Evolutionary conservation across 2,113 vertebrate species (phyloP).

Genomic region (Clupea harengus): DNA sequence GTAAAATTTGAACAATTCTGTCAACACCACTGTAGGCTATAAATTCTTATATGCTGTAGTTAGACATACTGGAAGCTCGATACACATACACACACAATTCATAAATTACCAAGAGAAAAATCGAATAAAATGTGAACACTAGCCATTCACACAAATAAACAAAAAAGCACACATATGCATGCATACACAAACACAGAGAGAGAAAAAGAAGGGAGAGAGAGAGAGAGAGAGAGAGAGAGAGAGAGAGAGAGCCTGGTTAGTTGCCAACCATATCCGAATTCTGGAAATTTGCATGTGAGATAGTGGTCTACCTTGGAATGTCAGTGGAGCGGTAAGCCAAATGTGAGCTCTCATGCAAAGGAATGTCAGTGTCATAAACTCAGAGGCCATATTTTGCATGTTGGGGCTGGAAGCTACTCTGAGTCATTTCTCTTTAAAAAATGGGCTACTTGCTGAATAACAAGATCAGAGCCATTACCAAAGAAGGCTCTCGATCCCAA

Average conservation of each 20-base stretch:
- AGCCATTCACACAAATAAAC: background rate
- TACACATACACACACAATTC: background rate
- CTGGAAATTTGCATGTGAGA: background rate
- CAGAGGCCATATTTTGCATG: background rate
- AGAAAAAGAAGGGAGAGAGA: background rate
- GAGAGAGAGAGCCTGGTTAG: background rate
- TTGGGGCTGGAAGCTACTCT: background rate
- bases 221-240: background rate
- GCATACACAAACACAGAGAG: background rate
- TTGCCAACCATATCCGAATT: background rate
- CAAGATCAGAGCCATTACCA: background rate
- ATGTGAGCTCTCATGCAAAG: background rate
- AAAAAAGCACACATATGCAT: background rate
- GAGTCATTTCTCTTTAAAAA: background rate
- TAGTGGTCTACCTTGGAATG: background rate
- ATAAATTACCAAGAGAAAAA: background rate
- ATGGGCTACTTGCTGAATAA: background rate
- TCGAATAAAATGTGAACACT: background rate
- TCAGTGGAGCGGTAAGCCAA: background rate
- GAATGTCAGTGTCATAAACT: constrained; percentile 5
- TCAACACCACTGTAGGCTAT: background rate
- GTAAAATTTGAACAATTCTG: background rate
- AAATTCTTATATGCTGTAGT: background rate
- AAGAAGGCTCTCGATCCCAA: background rate
- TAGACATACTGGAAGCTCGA: background rate